phyloP scores from a whole-genome alignment of 2,113 vertebrate genomes.

The Hylia prasina region DNA sequence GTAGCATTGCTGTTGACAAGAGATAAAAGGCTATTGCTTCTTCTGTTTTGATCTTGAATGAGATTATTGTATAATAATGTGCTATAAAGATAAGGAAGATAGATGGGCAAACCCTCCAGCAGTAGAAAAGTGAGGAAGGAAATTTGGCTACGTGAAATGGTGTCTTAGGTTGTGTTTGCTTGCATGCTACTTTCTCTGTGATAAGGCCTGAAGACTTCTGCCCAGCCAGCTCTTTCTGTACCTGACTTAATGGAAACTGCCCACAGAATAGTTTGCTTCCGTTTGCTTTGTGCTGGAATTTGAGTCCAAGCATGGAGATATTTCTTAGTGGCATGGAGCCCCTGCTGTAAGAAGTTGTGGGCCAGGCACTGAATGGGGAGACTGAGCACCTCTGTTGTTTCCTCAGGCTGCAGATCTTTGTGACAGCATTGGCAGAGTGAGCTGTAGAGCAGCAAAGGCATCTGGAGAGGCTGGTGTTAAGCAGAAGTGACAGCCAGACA shows the following conservation, averaged over 20 bases:
- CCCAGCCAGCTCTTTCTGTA: neutral
- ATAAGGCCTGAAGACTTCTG: neutral
- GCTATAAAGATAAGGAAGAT: neutral
- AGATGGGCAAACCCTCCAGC: neutral
- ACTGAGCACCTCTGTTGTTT: neutral
- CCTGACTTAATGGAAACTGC: neutral
- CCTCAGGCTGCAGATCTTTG: neutral
- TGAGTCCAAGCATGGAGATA: neutral
- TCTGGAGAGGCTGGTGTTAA: neutral
- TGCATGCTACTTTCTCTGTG: neutral
- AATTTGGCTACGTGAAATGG: accelerated
- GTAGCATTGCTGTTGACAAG: neutral
- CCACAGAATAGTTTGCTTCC: neutral
- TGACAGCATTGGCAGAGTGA: conserved; percentile 30
- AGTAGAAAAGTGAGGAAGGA: neutral
- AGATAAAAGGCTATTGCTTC: neutral
- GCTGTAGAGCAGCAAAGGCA: neutral
- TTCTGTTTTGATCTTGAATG: neutral
- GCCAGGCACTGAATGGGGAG: neutral
- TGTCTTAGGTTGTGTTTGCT: neutral
- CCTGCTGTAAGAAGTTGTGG: neutral
- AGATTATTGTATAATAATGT: neutral
- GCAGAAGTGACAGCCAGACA: neutral
- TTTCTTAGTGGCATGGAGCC: neutral
- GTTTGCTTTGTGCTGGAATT: neutral